These are phyloP conservation scores for Drosophila atripex DNA, from an alignment of 2,888 invertebrate genomes.

Conservation along the genomic window DNA sequence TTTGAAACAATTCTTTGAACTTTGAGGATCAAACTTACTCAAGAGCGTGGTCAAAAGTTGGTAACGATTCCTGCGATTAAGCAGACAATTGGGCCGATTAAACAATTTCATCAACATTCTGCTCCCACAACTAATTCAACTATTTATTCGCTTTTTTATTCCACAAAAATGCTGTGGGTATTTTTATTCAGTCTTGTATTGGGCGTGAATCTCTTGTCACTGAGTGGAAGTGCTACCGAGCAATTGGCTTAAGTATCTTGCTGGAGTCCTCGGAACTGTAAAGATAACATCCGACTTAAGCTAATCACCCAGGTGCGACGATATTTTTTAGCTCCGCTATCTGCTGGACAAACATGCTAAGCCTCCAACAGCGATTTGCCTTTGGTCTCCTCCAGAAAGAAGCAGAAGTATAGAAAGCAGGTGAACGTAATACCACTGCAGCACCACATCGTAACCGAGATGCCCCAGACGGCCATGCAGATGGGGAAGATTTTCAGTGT, in stretches of 20 bases:
- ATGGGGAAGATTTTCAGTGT: constrained; percentile 73
- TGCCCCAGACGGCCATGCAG: constrained; percentile 56
- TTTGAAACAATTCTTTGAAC: neutral
- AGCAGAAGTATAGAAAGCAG: constrained; percentile 64
- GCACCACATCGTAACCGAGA: constrained; percentile 74
- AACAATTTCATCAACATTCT: constrained; percentile 48
- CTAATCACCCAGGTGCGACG: constrained; percentile 21
- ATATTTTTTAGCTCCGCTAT: constrained; percentile 22
- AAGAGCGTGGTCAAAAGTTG: constrained; percentile 68
- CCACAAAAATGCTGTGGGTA: neutral
- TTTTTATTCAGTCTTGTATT: constrained; percentile 35
- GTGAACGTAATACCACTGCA: constrained; percentile 54
- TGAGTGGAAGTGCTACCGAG: constrained; percentile 5
- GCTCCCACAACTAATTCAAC: neutral
- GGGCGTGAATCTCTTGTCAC: constrained; percentile 20
- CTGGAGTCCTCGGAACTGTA: constrained; percentile 14
- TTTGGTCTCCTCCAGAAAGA: constrained; percentile 76
- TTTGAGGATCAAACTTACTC: constrained; percentile 51
- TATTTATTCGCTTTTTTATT: neutral
- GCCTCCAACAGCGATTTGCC: constrained; percentile 67
- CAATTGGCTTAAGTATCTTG: constrained; percentile 25
- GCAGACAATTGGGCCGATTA: constrained; percentile 46
- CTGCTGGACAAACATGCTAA: constrained; percentile 29
- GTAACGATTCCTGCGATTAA: constrained; percentile 58
- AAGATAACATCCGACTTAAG: constrained; percentile 31